Evolutionary conservation across 92 coral and sea anemone species (phyloP), one percentile per base, ranked within the genome.

Genomic region (Epizoanthus ramosus): DNA sequence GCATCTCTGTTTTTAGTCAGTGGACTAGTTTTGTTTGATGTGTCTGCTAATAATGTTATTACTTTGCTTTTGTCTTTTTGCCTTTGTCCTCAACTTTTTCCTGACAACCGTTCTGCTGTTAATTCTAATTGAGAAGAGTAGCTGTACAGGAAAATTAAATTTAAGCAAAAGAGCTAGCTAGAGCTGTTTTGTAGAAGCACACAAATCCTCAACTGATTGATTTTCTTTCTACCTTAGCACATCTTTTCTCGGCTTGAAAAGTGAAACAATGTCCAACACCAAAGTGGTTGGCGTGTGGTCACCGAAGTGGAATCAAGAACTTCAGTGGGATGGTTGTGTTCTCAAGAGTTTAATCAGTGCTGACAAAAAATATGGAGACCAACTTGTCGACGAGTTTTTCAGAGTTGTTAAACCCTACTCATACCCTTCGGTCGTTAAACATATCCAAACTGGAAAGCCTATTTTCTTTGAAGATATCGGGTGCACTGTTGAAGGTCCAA

Each of bases 381-480:
- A 37, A 19, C 21, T 63, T 21, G 69, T 63, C 31, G 69, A 63
- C 13, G 69, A 28, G 15, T 63, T 63, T 63, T 63, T 63, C 25
- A 21, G 69, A 63, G 69, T 63, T 63, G 28, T 63, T 37, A 63
- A 63, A 25, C 69, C 69, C 13, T 63, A 63, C 35, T 63, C 69
- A 5, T 63, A 63, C 25, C 69, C 69, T 7, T 63, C 69, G 1
- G 31, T 63, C 12, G 9, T 63, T 63, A 14, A 21, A 21, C 33
- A 63, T 63, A 15, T 63, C 69, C 69, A 63, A 63, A 14, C 69
- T 63, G 69, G 69, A 3, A 63, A 63, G 35, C 15, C 69, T 21
- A 28, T 63, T 3, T 63, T 63, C 69, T 63, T 63, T 21, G 69
- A 63, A 19, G 69, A 19, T 19, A 3, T 63, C 9, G 69, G 69